These are phyloP conservation scores for Xylota sylvarum DNA, from an alignment of 2,888 invertebrate species.

Conservation along the genomic window DNA sequence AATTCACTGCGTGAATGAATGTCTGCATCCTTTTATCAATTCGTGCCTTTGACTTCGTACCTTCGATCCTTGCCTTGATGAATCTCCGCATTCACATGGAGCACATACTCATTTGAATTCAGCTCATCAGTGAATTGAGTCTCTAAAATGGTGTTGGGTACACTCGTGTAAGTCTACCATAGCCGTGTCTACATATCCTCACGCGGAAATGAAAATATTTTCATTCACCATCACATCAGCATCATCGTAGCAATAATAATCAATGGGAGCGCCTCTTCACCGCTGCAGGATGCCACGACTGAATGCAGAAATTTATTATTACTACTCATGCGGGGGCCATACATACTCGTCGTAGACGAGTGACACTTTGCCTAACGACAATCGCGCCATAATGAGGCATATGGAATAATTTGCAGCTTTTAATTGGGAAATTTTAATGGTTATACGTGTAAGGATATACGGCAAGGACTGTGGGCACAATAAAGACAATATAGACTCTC, in stretches of 20 bases:
- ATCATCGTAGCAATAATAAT: constrained; percentile 34
- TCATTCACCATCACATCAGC: constrained; percentile 29
- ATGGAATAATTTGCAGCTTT: constrained; percentile 52
- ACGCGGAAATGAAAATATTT: constrained; percentile 68
- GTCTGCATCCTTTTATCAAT: constrained; percentile 48
- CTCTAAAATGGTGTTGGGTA: constrained; percentile 12
- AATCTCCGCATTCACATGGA: constrained; percentile 24
- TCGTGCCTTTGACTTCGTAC: constrained; percentile 44
- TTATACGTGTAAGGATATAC: background rate
- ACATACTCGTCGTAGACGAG: background rate
- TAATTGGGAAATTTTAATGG: constrained; percentile 58
- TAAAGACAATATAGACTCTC: background rate
- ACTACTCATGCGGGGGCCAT: background rate
- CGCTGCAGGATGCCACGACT: constrained; percentile 4
- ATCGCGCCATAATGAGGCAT: constrained; percentile 59
- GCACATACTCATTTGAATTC: constrained; percentile 64
- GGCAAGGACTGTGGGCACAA: background rate
- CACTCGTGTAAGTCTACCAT: background rate
- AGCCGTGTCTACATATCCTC: constrained; percentile 9
- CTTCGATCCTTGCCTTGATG: constrained; percentile 27
- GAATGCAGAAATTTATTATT: constrained; percentile 40
- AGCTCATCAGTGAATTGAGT: constrained; percentile 59
- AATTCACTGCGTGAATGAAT: constrained; percentile 40
- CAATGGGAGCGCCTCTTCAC: constrained; percentile 40
- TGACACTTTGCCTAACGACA: constrained; percentile 48